These are phyloP conservation scores for Natrix natrix DNA, from an alignment of 2,797 vertebrate genomes.

Conservation along the genomic window DNA sequence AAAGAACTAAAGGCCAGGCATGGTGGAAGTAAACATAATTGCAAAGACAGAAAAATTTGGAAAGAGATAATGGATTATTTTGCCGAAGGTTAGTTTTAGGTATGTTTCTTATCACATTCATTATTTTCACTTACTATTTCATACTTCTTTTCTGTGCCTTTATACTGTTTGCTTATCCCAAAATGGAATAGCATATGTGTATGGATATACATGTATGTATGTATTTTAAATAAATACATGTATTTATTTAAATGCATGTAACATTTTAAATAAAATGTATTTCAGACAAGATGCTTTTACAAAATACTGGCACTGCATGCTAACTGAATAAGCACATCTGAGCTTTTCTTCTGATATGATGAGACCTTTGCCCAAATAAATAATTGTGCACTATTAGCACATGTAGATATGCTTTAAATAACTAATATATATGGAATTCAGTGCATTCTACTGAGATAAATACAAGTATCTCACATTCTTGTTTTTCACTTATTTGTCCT, in stretches of 20 bases:
- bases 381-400: background rate
- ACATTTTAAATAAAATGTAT: background rate
- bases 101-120: background rate
- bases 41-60: background rate
- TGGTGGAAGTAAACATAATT: background rate
- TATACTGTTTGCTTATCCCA: background rate
- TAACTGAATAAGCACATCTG: background rate
- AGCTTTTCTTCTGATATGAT: background rate
- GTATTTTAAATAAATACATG: too few relatives aligned
- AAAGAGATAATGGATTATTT: background rate
- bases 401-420: background rate
- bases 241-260: background rate
- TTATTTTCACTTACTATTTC: background rate
- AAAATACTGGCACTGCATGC: background rate
- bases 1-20: background rate
- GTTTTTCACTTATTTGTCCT: background rate
- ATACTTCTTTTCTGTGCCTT: background rate
- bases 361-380: background rate
- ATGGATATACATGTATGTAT: background rate
- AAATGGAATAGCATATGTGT: background rate
- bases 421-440: background rate
- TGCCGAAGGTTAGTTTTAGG: background rate
- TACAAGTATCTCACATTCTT: background rate
- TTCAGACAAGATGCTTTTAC: background rate
- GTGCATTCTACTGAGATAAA: background rate